Base-by-base conservation (phyloP, 2,888 invertebrate species). In the Latheticus oryzae region DNA sequence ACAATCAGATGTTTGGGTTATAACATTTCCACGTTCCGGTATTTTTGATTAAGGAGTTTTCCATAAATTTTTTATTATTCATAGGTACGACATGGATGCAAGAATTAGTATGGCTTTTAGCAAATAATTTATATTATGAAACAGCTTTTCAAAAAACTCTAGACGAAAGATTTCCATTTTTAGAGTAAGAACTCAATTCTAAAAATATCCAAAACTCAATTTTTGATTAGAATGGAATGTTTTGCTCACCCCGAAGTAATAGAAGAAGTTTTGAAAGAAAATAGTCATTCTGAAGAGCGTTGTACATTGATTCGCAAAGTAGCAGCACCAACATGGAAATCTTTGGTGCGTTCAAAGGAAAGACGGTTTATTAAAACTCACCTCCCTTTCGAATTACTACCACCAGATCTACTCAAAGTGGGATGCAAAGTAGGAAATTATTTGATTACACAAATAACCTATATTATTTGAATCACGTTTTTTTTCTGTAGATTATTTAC, bases 11-110 rank as follows among this genome's bases (percentile, higher is more conserved):
- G 83, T 88, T 3, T 90, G 90, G 83, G 84, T 93, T 3, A 79
- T 85, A 3, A 88, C 90, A 1, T 91, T 88, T 76, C 93, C 93
- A 1, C 82, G 93, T 77, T 91, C 91, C 70, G 92, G 91, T 84
- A 80, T 78, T n/a, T n/a, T n/a, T n/a, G n/a, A n/a, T n/a, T n/a
- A n/a, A 35, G 80, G 78, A 17, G n/a, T 11, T 8, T 24, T 5
- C 26, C 17, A 59, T 58, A 48, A 33, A 26, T 9, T 11, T n/a
- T 2, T 33, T 15, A 9, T 32, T 23, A 28, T 11, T 63, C 61
- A 37, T 66, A 86, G 86, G 86, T n/a, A 87, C 87, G 5, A 90
- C 90, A 2, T 86, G 89, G 88, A 89, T 89, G 0, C 91, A 91
- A 74, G 92, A 92, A 76, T 77, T 92, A 67, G 86, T 91, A 1